phyloP scores from a whole-genome alignment of 92 coral and sea anemone species.

The Metridium senile region DNA sequence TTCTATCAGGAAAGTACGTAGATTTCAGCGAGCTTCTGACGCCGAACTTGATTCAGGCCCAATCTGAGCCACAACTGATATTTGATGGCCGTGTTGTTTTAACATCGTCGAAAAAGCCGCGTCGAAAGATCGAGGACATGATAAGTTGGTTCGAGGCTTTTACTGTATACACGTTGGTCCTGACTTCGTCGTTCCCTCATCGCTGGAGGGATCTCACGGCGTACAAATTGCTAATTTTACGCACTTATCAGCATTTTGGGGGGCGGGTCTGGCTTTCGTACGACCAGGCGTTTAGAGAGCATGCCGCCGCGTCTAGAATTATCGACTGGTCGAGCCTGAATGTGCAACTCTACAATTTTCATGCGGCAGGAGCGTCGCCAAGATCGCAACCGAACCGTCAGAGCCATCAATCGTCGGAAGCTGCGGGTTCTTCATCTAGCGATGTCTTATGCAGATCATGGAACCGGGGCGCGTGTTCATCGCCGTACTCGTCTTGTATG shows the following conservation, averaged over 20 bases:
- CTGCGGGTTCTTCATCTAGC: slow-evolving; percentile 18
- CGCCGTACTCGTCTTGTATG: slow-evolving; percentile 23
- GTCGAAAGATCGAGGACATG: neutral
- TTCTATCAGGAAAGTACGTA: slow-evolving; percentile 13
- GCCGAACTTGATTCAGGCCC: slow-evolving; percentile 4
- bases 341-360: too few relatives aligned
- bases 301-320: slow-evolving; percentile 43
- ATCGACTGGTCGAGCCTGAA: slow-evolving; percentile 38
- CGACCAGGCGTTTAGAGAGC: slow-evolving; percentile 56
- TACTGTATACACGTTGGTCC: neutral
- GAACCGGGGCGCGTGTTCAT: slow-evolving; percentile 34
- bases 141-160: neutral
- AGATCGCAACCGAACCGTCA: neutral
- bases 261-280: slow-evolving; percentile 33
- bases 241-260: slow-evolving; percentile 28
- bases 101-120: neutral
- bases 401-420: slow-evolving; percentile 23
- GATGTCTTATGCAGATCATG: slow-evolving; percentile 33
- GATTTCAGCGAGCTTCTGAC: slow-evolving; percentile 21
- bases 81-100: neutral
- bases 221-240: slow-evolving; percentile 1
- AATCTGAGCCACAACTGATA: neutral
- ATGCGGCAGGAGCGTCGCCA: too few relatives aligned
- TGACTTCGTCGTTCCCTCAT: slow-evolving; percentile 10
- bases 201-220: slow-evolving; percentile 11